A percentile compares a stretch with the other conserved stretches of the same genome.
These are phyloP conservation scores for Eira barbara DNA, from an alignment of 2,113 vertebrate species.

Conservation along the genomic window DNA sequence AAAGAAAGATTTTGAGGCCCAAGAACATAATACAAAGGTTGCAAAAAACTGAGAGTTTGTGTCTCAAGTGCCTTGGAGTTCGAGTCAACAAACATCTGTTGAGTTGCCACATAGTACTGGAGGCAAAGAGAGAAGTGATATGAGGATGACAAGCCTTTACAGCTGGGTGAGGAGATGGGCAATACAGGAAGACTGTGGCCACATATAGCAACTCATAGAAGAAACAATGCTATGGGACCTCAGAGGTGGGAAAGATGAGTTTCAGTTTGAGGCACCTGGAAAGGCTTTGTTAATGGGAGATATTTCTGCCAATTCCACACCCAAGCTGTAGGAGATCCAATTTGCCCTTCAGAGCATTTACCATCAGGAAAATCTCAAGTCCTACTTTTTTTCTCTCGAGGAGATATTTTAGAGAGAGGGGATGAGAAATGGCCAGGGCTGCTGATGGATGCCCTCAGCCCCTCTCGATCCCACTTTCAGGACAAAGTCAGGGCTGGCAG, in stretches of 20 bases:
- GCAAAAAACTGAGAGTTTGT: neutral
- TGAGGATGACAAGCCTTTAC: neutral
- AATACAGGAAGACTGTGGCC: neutral
- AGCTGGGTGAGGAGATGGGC: neutral
- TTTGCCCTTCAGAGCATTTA: neutral
- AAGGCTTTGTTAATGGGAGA: neutral
- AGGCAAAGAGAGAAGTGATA: neutral
- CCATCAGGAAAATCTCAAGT: neutral
- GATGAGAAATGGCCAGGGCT: neutral
- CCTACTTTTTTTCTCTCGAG: neutral
- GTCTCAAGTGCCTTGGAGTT: neutral
- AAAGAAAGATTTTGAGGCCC: neutral
- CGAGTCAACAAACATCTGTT: neutral
- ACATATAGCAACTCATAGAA: neutral
- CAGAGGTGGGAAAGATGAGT: neutral
- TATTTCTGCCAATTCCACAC: neutral
- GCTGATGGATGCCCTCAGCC: neutral
- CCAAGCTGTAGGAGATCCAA: neutral
- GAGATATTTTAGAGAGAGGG: neutral
- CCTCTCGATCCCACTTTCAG: neutral
- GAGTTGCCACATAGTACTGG: neutral
- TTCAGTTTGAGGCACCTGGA: neutral
- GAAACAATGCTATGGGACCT: neutral
- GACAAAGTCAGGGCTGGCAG: constrained; percentile 1
- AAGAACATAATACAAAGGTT: neutral